Percentiles rank a stretch among this genome's conserved stretches.
These are phyloP conservation scores for Nezara viridula DNA, from an alignment of 2,888 invertebrate genomes.

Conservation along the genomic window DNA sequence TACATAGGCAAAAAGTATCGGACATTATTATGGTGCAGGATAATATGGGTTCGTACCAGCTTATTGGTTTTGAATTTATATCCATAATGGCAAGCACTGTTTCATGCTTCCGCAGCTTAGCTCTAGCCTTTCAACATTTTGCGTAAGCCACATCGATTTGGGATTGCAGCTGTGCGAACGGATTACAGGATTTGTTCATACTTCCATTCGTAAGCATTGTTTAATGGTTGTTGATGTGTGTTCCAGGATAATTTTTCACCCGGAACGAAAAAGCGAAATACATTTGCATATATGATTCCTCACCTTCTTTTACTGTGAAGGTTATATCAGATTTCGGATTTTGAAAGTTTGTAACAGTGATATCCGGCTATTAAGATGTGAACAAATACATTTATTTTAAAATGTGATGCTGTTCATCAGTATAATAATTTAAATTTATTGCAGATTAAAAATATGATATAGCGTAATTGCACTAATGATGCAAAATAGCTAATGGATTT, in stretches of 20 bases:
- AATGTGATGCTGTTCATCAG: too few species aligned
- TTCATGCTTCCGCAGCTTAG: slow-evolving; percentile 8
- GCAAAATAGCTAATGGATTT: too few species aligned
- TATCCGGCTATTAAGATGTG: too few species aligned
- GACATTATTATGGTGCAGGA: too few species aligned
- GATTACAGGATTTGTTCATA: slow-evolving; percentile 1
- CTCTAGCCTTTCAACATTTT: neutral
- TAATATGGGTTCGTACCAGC: neutral
- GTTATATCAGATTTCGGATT: neutral
- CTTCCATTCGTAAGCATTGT: neutral
- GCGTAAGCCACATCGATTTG: neutral
- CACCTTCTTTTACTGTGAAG: neutral
- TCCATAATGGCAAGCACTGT: slow-evolving; percentile 14
- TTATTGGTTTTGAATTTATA: neutral
- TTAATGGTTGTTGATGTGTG: neutral
- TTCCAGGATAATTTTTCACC: neutral
- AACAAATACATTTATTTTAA: too few species aligned
- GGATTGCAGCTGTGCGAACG: neutral
- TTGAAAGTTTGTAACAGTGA: too few species aligned
- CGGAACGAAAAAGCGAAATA: neutral
- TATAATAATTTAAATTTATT: too few species aligned
- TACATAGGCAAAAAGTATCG: too few species aligned
- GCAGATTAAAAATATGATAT: too few species aligned
- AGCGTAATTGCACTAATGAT: too few species aligned
- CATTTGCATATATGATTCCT: neutral